Percentiles rank a stretch among this genome's conserved stretches.
Conservation (phyloP, 2,113 vertebrate genomes). For the Carassius auratus region DNA sequence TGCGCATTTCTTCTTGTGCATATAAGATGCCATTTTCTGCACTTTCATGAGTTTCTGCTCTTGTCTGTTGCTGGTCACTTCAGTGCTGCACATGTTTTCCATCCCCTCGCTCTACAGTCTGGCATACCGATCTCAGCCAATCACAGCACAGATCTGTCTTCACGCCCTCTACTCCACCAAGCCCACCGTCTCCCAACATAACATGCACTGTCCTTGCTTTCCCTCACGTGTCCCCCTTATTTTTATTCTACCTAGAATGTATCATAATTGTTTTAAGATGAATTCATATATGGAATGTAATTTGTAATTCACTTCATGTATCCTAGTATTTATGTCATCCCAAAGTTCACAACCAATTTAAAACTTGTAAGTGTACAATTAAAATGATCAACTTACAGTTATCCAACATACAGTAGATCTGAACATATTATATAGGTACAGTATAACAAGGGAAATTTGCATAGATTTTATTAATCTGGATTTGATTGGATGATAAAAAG, state of each 20-base stretch:
- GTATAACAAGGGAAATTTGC: neutral
- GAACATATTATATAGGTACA: too few species aligned
- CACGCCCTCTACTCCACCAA: constrained; percentile 63
- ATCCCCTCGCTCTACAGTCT: constrained; percentile 57
- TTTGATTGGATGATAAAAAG: neutral
- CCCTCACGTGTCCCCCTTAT: neutral
- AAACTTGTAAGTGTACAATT: neutral
- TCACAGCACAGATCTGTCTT: constrained; percentile 44
- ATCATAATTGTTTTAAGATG: neutral
- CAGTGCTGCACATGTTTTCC: constrained; percentile 63
- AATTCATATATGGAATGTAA: neutral
- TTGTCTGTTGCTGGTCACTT: constrained; percentile 36
- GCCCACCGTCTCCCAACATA: constrained; percentile 13
- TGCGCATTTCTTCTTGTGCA: neutral
- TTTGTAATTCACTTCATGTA: neutral
- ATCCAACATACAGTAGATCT: neutral
- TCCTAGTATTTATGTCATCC: neutral
- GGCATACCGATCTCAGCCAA: constrained; percentile 62
- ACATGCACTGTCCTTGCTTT: constrained; percentile 23
- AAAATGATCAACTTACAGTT: neutral
- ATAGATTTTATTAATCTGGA: neutral
- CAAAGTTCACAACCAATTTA: neutral
- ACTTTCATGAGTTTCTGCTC: neutral
- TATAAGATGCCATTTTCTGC: neutral
- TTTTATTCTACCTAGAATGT: neutral